Conservation (phyloP, 92 coral and sea anemone species). For the Paramuricea clavata region DNA sequence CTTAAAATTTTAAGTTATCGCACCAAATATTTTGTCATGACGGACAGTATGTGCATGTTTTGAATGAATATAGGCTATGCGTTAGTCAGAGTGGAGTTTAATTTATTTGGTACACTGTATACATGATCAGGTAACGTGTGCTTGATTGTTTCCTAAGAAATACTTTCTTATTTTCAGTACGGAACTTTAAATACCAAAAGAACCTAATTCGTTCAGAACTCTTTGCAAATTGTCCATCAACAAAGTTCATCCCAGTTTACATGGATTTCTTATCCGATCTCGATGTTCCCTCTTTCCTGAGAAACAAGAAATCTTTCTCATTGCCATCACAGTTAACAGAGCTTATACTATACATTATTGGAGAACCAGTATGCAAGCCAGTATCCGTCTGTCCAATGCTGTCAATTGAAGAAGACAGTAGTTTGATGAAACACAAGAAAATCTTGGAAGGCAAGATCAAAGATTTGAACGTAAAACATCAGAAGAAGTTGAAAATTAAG, state of each 20-base stretch:
- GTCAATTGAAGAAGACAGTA: constrained; percentile 28
- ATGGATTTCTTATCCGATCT: constrained; percentile 39
- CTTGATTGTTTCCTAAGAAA: no score
- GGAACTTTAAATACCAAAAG: constrained; percentile 37
- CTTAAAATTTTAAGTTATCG: no score
- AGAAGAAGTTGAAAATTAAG: constrained; percentile 32
- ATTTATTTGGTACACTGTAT: no score
- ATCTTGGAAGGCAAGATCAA: constrained; percentile 15
- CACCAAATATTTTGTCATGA: no score
- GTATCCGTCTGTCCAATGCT: constrained; percentile 5
- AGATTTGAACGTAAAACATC: constrained; percentile 29
- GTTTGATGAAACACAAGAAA: constrained; percentile 33
- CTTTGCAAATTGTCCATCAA: constrained; percentile 24
- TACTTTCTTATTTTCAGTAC: constrained; percentile 12
- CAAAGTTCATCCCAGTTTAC: constrained; percentile 41
- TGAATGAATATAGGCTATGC: no score
- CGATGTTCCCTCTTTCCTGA: constrained; percentile 21
- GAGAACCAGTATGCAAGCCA: constrained; percentile 28
- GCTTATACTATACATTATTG: constrained; percentile 36
- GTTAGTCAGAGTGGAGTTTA: no score
- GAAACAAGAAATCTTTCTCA: constrained; percentile 42
- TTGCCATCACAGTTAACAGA: constrained; percentile 42
- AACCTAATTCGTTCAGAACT: constrained; percentile 39
- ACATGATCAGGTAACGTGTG: no score
- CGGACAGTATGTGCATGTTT: no score